Conservation (phyloP, 30 jellyfish, hydroid and myxozoan species). For the Rhopilema esculentum region DNA sequence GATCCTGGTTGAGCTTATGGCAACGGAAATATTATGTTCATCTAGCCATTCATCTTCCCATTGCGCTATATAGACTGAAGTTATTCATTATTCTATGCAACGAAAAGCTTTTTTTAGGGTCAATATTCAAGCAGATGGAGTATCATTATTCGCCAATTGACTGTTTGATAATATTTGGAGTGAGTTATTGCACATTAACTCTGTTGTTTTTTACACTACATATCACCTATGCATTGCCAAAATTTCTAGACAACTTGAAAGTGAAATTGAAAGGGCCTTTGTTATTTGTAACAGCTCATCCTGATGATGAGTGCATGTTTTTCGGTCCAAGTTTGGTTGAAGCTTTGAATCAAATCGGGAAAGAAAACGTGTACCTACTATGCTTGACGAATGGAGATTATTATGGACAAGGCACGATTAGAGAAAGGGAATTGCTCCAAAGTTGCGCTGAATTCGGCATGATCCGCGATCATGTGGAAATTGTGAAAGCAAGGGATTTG, state of each 20-base stretch:
- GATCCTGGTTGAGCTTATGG: too few relatives aligned
- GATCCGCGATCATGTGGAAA: constrained; percentile 7
- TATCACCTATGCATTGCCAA: not conserved
- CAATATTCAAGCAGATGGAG: too few relatives aligned
- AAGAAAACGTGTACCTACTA: constrained; percentile 39
- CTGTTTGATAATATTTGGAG: not conserved
- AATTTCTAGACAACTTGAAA: not conserved
- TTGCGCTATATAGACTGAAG: too few relatives aligned
- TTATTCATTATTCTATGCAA: too few relatives aligned
- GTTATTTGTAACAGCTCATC: constrained; percentile 85
- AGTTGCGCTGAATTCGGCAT: constrained; percentile 63
- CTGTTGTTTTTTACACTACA: not conserved
- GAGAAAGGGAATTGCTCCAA: constrained; percentile 60
- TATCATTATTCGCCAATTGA: not conserved
- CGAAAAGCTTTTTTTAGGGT: too few relatives aligned
- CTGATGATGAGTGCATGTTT: constrained; percentile 96
- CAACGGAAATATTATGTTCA: too few relatives aligned
- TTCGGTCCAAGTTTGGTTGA: constrained; percentile 71
- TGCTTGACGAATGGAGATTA: constrained; percentile 84
- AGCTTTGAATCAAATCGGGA: constrained; percentile 12
- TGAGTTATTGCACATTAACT: not conserved
- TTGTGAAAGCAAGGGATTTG: constrained; percentile 53
- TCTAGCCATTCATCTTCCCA: too few relatives aligned
- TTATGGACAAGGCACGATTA: constrained; percentile 66
- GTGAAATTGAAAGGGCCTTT: constrained; percentile 49